These are phyloP conservation scores for Aythya baeri DNA, from an alignment of 2,113 vertebrate species.

Conservation along the genomic window DNA sequence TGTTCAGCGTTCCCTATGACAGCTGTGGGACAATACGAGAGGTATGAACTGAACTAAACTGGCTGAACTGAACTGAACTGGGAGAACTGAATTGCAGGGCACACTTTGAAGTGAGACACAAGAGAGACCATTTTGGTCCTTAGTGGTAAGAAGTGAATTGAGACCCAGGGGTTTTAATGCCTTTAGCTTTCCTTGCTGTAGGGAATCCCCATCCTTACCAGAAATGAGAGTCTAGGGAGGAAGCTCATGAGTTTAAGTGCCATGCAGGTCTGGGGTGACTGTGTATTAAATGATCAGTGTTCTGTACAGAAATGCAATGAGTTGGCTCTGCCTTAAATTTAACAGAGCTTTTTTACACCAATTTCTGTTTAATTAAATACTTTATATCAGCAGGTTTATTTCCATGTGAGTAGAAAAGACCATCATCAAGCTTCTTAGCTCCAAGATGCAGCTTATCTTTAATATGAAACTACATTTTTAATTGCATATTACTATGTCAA, in stretches of 20 bases:
- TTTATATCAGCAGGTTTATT: not conserved
- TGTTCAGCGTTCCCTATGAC: constrained; percentile 73
- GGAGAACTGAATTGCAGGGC: too few relatives aligned
- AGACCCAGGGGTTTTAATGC: accelerated
- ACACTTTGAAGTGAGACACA: not conserved
- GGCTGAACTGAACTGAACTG: accelerated
- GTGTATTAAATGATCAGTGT: not conserved
- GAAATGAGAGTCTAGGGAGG: not conserved
- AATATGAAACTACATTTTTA: not conserved
- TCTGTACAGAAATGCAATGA: not conserved
- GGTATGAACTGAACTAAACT: not conserved
- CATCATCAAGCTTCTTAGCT: not conserved
- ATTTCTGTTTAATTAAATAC: not conserved
- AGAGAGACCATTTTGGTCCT: not conserved
- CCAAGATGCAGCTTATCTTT: not conserved
- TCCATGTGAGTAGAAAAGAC: not conserved
- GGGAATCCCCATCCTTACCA: not conserved
- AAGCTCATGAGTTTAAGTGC: not conserved
- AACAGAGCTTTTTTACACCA: not conserved
- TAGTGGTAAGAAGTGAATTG: not conserved
- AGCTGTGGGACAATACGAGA: constrained; percentile 66
- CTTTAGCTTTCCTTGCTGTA: not conserved
- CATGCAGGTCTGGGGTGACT: not conserved
- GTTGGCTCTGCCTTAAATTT: not conserved
- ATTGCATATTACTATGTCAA: not conserved